Evolutionary conservation across 2,888 invertebrate species (phyloP).

Genomic region (Lomographa bimaculata): DNA sequence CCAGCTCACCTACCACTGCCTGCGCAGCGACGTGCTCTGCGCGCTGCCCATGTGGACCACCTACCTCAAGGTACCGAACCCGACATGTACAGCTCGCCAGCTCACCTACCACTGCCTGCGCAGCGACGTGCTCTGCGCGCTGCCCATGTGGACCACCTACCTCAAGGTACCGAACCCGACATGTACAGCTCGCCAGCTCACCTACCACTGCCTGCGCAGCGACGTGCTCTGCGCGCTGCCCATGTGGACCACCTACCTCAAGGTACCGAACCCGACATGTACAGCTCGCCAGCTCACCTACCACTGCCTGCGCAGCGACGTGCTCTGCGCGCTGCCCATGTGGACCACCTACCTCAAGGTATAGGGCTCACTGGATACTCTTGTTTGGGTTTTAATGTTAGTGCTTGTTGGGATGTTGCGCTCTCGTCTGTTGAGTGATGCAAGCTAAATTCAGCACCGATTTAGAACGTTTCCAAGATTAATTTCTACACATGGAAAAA

Average conservation of each 20-base stretch:
- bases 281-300: constrained; percentile 87
- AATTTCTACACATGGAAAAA: too few species aligned
- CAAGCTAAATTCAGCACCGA: too few species aligned
- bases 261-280: too few species aligned
- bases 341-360: constrained; percentile 88
- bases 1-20: constrained; percentile 90
- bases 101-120: constrained; percentile 92
- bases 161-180: too few species aligned
- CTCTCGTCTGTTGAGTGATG: too few species aligned
- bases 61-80: constrained; percentile 86
- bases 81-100: too few species aligned
- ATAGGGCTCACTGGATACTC: too few species aligned
- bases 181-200: constrained; percentile 85
- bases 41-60: constrained; percentile 89
- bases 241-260: constrained; percentile 87
- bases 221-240: constrained; percentile 91
- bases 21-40: constrained; percentile 90
- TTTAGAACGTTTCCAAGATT: too few species aligned
- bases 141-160: constrained; percentile 88
- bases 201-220: constrained; percentile 91
- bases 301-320: constrained; percentile 92
- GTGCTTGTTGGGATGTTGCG: too few species aligned
- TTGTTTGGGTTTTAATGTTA: too few species aligned
- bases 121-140: constrained; percentile 89
- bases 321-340: constrained; percentile 88